Conservation (phyloP, 92 coral and sea anemone species). For the Actinostola sp. region DNA sequence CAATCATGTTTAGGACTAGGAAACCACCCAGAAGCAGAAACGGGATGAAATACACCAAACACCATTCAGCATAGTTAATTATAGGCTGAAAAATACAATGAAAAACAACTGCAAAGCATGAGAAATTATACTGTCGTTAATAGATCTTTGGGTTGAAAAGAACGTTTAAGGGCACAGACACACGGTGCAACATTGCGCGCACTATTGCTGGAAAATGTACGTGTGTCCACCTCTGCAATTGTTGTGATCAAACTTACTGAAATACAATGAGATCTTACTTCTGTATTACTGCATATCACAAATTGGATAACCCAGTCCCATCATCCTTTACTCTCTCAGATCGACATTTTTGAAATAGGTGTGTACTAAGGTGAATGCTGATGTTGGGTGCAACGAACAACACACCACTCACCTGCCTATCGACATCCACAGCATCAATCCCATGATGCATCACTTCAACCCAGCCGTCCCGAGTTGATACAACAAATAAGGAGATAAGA, state of each 20-base stretch:
- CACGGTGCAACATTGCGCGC: too few species aligned
- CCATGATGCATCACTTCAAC: constrained; percentile 96
- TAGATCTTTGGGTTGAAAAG: too few species aligned
- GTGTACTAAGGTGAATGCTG: not conserved
- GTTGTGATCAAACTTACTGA: too few species aligned
- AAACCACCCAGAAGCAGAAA: constrained; percentile 95
- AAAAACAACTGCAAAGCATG: not conserved
- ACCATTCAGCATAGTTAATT: constrained; percentile 84
- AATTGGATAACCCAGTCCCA: too few species aligned
- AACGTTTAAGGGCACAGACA: too few species aligned
- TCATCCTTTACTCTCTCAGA: too few species aligned
- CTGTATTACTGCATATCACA: too few species aligned
- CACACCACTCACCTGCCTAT: constrained; percentile 70
- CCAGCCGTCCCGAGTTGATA: constrained; percentile 98
- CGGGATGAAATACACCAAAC: constrained; percentile 85
- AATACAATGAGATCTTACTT: too few species aligned
- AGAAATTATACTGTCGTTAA: not conserved
- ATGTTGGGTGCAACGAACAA: too few species aligned
- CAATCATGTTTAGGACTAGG: constrained; percentile 95
- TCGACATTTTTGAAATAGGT: too few species aligned
- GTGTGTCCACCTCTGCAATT: too few species aligned
- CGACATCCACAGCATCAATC: constrained; percentile 91
- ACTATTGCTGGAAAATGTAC: too few species aligned
- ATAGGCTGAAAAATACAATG: constrained; percentile 64
- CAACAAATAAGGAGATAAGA: constrained; percentile 82